Evolutionary conservation across 1,140 invertebrate species (phyloP).

Genomic region (Bicyclus anynana): DNA sequence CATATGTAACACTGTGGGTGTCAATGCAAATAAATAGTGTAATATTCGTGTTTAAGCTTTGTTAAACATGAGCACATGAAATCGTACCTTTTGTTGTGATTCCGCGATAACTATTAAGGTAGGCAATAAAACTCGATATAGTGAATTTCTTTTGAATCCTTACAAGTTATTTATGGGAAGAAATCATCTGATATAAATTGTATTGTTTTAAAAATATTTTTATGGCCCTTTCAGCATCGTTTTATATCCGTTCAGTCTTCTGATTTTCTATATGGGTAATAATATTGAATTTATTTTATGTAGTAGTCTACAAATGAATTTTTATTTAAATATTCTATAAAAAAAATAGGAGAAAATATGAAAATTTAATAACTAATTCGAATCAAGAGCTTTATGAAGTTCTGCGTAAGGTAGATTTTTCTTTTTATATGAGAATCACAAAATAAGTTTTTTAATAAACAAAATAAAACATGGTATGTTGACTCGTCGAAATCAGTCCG

Average conservation of each 20-base stretch:
- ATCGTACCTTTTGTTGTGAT: conserved; percentile 11
- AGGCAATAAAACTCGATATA: neutral
- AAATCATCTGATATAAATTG: conserved; percentile 3
- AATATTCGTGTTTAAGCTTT: conserved; percentile 20
- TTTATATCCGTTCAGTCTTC: neutral
- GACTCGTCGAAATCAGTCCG: no score
- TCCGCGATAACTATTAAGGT: conserved; percentile 6
- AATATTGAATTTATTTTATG: no score
- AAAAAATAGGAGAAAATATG: no score
- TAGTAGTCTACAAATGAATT: no score
- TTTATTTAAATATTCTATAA: no score
- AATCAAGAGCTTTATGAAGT: no score
- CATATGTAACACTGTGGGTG: conserved; percentile 23
- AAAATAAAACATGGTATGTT: no score
- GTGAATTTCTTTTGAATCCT: neutral
- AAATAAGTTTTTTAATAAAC: no score
- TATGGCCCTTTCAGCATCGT: neutral
- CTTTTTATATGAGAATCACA: no score
- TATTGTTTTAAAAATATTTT: neutral
- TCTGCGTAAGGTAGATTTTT: no score
- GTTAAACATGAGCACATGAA: conserved; percentile 20
- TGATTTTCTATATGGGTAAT: neutral
- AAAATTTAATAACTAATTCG: no score
- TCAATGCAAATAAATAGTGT: conserved; percentile 20
- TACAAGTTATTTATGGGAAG: neutral